Evolutionary conservation across 2,888 invertebrate genomes (phyloP), one percentile per base, ranked within the genome.

Genomic region (Frankliniella intonsa): DNA sequence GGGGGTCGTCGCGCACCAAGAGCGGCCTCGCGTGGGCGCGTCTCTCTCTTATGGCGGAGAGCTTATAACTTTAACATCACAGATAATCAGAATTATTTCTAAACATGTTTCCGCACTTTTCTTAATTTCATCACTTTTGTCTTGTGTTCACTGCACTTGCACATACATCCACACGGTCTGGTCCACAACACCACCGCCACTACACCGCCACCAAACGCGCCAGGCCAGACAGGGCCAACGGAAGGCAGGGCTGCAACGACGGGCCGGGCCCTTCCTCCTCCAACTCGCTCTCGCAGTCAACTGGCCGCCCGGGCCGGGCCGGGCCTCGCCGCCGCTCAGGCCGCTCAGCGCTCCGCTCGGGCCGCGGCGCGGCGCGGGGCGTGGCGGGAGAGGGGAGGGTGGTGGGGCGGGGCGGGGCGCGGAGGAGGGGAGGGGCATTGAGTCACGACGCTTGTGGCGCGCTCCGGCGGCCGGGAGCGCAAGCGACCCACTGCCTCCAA

Each of bases 401-500:
- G 69, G 22, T 5, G 69, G 22, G 25, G 69, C n/a, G 22, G 22
- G 55, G 0, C 55, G 55, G 55, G 55, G 55, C 14, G 55, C 25
- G 69, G 69, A 76, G 69, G 11, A 22, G 25, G 25, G 25, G 69
- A 12, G 69, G 69, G 69, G 69, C 69, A 76, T 76, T 76, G 69
- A 76, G 69, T 76, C 69, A 76, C 69, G 25, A 25, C 69, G 69
- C n/a, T 22, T 12, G 69, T 76, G 69, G 69, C 69, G 69, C 69
- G 69, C 69, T 76, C 69, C 25, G 22, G 69, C 69, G 69, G 69
- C 22, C 69, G 69, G 69, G 22, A 22, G 22, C 12, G 22, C 8
- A 76, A 76, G 10, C 25, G 69, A 76, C 69, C 69, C 69, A 76
- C 69, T 76, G 69, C 69, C 69, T 76, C 69, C 69, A 69, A n/a